These are phyloP conservation scores for Drosophila quinaria DNA, from an alignment of 2,888 invertebrate genomes.

Conservation along the genomic window DNA sequence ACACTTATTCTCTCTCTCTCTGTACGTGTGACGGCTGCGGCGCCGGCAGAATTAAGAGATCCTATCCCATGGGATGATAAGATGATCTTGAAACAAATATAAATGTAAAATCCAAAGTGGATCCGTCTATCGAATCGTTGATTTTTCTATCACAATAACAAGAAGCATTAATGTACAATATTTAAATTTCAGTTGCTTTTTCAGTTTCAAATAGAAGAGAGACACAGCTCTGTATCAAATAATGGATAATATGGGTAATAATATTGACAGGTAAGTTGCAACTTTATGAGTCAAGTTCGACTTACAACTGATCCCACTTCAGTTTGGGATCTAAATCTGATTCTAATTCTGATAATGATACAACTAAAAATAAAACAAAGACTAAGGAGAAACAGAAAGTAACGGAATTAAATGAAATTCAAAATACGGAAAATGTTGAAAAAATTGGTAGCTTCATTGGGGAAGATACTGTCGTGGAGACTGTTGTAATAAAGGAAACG, in stretches of 20 bases:
- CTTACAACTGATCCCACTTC: background rate
- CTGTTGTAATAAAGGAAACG: background rate
- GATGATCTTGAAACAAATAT: background rate
- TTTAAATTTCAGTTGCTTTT: slow-evolving; percentile 8
- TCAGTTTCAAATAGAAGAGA: background rate
- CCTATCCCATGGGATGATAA: no score
- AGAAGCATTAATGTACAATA: background rate
- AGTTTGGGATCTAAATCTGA: background rate
- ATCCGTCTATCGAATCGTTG: background rate
- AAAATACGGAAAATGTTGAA: background rate
- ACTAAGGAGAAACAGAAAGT: background rate
- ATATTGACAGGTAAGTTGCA: slow-evolving; percentile 1
- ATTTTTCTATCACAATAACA: background rate
- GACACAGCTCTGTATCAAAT: background rate
- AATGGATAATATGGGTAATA: background rate
- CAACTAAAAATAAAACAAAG: background rate
- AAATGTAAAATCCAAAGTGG: background rate
- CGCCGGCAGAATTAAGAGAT: no score
- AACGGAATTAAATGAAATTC: background rate
- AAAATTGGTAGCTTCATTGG: slow-evolving; percentile 10
- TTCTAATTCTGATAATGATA: background rate
- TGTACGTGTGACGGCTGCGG: no score
- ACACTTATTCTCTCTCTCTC: no score
- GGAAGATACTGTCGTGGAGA: background rate
- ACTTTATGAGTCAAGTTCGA: background rate